Conservation (phyloP, 2,888 invertebrate species). For the Ecliptopera silaceata region DNA sequence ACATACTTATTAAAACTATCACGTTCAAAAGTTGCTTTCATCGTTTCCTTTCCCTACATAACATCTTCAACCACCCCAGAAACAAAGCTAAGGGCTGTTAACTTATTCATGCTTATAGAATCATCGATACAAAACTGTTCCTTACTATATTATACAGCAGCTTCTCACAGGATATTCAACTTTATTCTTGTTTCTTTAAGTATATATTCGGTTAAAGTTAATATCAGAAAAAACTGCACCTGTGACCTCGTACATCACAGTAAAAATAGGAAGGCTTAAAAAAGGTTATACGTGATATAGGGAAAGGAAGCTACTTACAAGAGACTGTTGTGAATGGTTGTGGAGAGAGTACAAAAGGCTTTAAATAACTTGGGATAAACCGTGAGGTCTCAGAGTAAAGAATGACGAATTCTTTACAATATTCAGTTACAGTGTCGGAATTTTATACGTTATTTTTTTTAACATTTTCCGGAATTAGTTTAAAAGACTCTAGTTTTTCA, state of each 20-base stretch:
- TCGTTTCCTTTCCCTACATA: constrained; percentile 39
- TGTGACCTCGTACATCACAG: constrained; percentile 50
- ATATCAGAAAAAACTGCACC: constrained; percentile 45
- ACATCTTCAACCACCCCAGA: constrained; percentile 42
- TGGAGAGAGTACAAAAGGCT: constrained; percentile 12
- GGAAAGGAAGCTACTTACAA: constrained; percentile 31
- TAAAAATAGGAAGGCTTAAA: constrained; percentile 50
- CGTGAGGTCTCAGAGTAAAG: neutral
- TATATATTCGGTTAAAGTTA: constrained; percentile 2
- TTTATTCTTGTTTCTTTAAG: constrained; percentile 32
- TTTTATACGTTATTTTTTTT: too few species aligned
- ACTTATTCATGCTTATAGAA: constrained; percentile 56
- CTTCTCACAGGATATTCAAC: constrained; percentile 33
- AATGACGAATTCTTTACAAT: neutral
- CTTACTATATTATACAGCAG: constrained; percentile 46
- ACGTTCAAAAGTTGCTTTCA: constrained; percentile 23
- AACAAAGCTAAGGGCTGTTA: constrained; percentile 47
- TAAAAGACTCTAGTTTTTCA: too few species aligned
- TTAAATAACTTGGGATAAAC: constrained; percentile 16
- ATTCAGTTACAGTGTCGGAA: neutral
- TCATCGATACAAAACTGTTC: constrained; percentile 55
- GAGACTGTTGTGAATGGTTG: constrained; percentile 17
- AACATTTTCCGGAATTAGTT: too few species aligned
- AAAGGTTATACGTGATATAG: constrained; percentile 47
- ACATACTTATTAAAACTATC: constrained; percentile 32